Evolutionary conservation across 2,113 vertebrate genomes (phyloP).

Genomic region (Grammatotria lemairii): DNA sequence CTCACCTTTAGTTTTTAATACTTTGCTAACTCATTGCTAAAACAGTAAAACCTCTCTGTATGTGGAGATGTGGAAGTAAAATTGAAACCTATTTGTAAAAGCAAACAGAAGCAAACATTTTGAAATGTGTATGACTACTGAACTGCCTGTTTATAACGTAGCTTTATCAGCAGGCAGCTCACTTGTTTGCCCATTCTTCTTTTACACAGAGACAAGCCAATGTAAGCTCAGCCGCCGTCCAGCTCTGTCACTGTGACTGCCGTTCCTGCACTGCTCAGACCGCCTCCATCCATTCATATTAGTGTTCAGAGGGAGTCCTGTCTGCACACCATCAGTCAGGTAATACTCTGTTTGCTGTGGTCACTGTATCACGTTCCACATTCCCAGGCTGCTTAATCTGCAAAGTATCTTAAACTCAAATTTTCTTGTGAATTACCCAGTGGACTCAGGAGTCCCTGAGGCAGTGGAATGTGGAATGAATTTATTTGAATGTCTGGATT

Average conservation of each 20-base stretch:
- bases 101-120: neutral
- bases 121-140: neutral
- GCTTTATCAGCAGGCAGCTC: neutral
- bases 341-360: neutral
- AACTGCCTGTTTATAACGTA: neutral
- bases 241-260: constrained; percentile 6
- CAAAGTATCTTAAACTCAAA: neutral
- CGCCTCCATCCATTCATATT: neutral
- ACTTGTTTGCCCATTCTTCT: neutral
- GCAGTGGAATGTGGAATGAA: neutral
- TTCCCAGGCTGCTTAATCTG: neutral
- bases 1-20: neutral
- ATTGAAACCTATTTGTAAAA: neutral
- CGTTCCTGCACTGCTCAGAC: neutral
- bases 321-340: constrained; percentile 50
- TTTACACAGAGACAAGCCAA: constrained; percentile 30
- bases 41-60: neutral
- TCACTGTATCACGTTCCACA: neutral
- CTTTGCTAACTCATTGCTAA: neutral
- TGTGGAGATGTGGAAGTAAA: neutral
- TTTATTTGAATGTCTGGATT: neutral
- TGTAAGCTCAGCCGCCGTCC: constrained; percentile 40
- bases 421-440: neutral
- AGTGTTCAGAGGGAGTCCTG: constrained; percentile 16
- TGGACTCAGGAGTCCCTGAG: neutral